Conservation (phyloP, 2,888 invertebrate genomes). For the Cephus pulcher region DNA sequence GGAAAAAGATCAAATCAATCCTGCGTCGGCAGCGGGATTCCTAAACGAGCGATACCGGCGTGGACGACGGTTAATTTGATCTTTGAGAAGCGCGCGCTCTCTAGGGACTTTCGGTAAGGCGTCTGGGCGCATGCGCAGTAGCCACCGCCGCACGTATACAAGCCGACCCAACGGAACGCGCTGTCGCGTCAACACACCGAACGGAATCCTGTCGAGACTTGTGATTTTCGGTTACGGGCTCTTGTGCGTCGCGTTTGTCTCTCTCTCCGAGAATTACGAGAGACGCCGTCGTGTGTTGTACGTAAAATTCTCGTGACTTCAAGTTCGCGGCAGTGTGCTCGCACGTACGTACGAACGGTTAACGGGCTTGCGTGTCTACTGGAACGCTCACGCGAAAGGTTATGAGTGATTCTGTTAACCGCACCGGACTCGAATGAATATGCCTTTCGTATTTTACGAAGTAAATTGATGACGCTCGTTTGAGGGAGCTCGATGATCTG, state of each 20-base stretch:
- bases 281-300: too few relatives aligned
- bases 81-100: neutral
- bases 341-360: neutral
- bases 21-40: conserved; percentile 1
- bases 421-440: neutral
- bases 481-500: neutral
- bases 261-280: neutral
- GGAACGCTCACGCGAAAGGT: neutral
- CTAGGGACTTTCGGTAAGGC: neutral
- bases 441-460: neutral
- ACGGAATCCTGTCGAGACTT: neutral
- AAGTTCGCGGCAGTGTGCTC: neutral
- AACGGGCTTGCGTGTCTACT: neutral
- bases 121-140: neutral
- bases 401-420: neutral
- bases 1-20: conserved; percentile 26
- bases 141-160: neutral
- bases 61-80: neutral
- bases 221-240: neutral
- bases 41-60: neutral
- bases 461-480: neutral
- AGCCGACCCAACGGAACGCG: neutral
- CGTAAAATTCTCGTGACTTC: neutral
- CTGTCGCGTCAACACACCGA: neutral
- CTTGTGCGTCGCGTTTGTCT: neutral